Evolutionary conservation across 2,888 invertebrate genomes (phyloP), one percentile per base, ranked within the genome.

Genomic region (Tenodera sinensis): DNA sequence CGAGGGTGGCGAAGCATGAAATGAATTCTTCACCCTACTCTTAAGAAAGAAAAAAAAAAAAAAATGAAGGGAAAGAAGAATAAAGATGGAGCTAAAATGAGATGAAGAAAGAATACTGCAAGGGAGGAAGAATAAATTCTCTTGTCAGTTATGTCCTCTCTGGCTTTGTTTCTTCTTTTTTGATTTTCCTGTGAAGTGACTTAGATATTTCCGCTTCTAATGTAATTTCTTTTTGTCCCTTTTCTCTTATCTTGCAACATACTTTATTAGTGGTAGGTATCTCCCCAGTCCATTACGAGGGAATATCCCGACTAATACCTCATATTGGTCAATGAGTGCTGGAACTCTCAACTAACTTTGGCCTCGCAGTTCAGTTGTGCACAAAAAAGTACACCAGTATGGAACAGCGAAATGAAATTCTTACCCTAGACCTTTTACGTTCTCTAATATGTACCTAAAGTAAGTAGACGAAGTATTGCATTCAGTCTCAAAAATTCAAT

Each of bases 1-100:
- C 71, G 71, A 87, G 90, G 90, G 90, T 90, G 90, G 86, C 88
- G 89, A 88, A 89, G 89, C 90, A 88, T 90, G 90, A 90, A 90
- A 90, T 90, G 90, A 90, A 89, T 89, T 88, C 88, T 86, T 85
- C 27, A 28, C 28, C 89, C 86, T 30, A 82, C 54, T 54, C 54
- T 54, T 15, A 54, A 20, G 54, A 30, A 30, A 14, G 84, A 87
- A 89, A 88, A 87, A 88, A 85, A 82, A 83, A n/a, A 83, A 25
- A 54, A 30, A 87, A 47, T 12, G 54, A 15, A 84, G 84, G 25
- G 25, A 15, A 30, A 84, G 9, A 86, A n/a, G 28, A 12, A 71
- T 71, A 71, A 71, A 71, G 54, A 71, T 71, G 54, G 54, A n/a
- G 34, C 34, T 25, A 87, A 87, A 86, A 47, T 86, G 42, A 86